Evolutionary conservation across 2,113 vertebrate species (phyloP).

Genomic region (Blennius ocellaris): DNA sequence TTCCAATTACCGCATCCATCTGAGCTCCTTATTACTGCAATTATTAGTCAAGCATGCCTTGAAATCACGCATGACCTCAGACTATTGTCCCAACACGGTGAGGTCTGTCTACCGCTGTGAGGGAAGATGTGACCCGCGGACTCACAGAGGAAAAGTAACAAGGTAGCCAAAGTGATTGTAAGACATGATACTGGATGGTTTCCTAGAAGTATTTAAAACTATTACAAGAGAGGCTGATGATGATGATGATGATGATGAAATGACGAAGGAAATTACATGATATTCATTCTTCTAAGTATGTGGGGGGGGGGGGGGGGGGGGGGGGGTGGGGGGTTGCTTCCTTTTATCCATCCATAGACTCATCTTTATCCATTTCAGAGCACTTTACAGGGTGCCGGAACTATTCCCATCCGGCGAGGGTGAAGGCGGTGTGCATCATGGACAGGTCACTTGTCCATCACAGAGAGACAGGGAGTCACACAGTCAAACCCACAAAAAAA

Average conservation of each 20-base stretch:
- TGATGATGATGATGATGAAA: background rate
- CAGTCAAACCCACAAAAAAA: too few species aligned
- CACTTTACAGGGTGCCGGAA: too few species aligned
- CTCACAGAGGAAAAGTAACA: conserved; percentile 33
- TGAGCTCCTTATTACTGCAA: conserved; percentile 79
- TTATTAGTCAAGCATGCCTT: conserved; percentile 77
- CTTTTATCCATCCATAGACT: too few species aligned
- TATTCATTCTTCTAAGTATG: too few species aligned
- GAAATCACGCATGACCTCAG: conserved; percentile 61
- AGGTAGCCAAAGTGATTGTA: background rate
- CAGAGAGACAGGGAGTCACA: too few species aligned
- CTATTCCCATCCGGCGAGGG: too few species aligned
- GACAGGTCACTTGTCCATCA: too few species aligned
- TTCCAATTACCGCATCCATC: conserved; percentile 62
- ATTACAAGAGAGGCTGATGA: background rate
- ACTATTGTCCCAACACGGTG: conserved; percentile 51
- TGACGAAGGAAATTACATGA: too few species aligned
- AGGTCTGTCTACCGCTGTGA: conserved; percentile 40
- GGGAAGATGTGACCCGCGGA: conserved; percentile 44
- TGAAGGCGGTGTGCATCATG: too few species aligned
- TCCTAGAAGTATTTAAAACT: background rate
- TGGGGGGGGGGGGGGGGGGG: too few species aligned
- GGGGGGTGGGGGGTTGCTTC: too few species aligned
- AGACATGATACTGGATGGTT: conserved; percentile 18
- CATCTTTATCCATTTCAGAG: too few species aligned